Conservation (phyloP, 1,140 invertebrate species). For the Aphelenchoides fujianensis region DNA sequence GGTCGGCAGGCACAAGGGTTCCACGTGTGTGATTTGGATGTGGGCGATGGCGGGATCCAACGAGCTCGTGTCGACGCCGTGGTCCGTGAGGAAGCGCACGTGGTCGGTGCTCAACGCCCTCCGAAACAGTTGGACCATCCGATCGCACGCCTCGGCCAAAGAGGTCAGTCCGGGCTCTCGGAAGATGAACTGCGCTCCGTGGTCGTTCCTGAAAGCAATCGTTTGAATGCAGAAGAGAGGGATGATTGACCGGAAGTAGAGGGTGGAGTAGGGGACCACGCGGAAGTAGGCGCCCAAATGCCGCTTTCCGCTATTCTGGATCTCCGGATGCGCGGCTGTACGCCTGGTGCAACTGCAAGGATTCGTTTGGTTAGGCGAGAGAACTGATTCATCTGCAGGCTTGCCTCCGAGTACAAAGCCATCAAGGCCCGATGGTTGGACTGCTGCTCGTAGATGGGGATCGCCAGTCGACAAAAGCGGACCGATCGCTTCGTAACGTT, state of each 20-base stretch:
- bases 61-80: background rate
- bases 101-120: constrained; percentile 7
- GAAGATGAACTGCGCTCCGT: constrained; percentile 85
- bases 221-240: too few relatives aligned
- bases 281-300: constrained; percentile 84
- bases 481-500: constrained; percentile 83
- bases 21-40: constrained; percentile 49
- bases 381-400: too few relatives aligned
- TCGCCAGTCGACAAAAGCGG: constrained; percentile 81
- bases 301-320: constrained; percentile 77
- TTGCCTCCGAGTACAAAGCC: constrained; percentile 63
- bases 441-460: constrained; percentile 80
- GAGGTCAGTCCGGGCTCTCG: constrained; percentile 91
- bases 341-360: constrained; percentile 70
- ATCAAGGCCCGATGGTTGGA: constrained; percentile 70
- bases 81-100: constrained; percentile 13
- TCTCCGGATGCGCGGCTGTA: constrained; percentile 81
- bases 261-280: constrained; percentile 77
- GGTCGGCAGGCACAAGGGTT: constrained; percentile 29
- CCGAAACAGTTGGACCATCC: constrained; percentile 64
- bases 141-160: constrained; percentile 84
- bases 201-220: constrained; percentile 88
- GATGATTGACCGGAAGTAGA: constrained; percentile 61
- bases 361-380: too few relatives aligned
- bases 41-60: constrained; percentile 72